Base-by-base conservation (phyloP, 2,888 invertebrate genomes). In the Cyaniris semiargus region DNA sequence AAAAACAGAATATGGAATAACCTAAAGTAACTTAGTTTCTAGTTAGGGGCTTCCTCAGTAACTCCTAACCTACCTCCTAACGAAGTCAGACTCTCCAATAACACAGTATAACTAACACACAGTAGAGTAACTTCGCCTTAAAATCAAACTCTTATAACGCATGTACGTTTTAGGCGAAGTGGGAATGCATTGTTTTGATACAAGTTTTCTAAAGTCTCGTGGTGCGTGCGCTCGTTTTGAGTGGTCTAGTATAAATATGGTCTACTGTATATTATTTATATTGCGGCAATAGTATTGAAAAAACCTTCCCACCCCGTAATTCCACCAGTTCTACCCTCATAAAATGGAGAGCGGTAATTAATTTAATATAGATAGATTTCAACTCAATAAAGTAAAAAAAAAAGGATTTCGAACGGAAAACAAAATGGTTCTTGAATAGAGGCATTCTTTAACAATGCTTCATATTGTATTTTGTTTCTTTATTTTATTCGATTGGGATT, bases 1-100 rank as follows among this genome's bases (percentile, higher is more conserved):
- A 66, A 66, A 66, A 66, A 66, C 66, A 66, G 66, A 66, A 66
- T 66, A 27, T 15, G 21, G 27, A 66, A 66, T 66, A 66, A 66
- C 66, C 27, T 27, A 66, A 66, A 27, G 27, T 66, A 66, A 66
- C 66, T 15, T 31, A 66, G 66, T 66, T 66, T 66, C 6, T 13
- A 6, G 27, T 66, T 66, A 66, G 66, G 27, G 66, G 66, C 27
- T 66, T 66, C 66, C 15, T 15, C 66, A 18, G 66, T 27, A 66
- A 66, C 66, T 66, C 27, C 27, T 66, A 66, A 66, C 66, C 27
- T 27, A 66, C 31, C 66, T 66, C 27, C 27, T 66, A 66, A 66
- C 66, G 66, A 66, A 66, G 27, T 66, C 27, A 31, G 3, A 15
- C 7, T 27, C 27, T 5, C 27, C 66, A 66, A 31, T 66, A 66